Evolutionary conservation across 2,113 vertebrate species (phyloP).

Genomic region (Hydropotes inermis): DNA sequence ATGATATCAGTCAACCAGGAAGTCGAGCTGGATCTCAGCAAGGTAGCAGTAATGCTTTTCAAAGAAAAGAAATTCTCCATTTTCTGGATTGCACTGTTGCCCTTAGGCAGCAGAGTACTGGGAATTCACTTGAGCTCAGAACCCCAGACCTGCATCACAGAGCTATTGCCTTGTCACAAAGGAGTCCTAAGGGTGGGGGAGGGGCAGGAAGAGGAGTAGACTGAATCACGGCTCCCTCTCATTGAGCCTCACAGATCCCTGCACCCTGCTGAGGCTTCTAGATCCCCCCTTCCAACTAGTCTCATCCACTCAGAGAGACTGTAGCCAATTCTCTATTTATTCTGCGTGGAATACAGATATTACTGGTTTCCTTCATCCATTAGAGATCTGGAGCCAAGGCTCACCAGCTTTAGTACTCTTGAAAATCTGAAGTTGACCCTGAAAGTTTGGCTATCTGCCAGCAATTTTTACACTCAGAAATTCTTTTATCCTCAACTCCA

Average conservation of each 20-base stretch:
- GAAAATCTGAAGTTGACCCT: not conserved
- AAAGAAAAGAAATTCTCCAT: not conserved
- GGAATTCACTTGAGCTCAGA: not conserved
- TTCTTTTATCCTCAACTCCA: not conserved
- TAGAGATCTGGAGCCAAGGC: not conserved
- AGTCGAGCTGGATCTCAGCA: not conserved
- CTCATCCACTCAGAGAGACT: not conserved
- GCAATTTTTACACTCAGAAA: not conserved
- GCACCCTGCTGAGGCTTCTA: not conserved
- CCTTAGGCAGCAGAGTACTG: not conserved
- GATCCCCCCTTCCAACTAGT: not conserved
- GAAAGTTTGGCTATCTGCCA: not conserved
- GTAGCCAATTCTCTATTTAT: not conserved
- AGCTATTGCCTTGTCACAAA: conserved; percentile 21
- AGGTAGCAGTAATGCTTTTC: not conserved
- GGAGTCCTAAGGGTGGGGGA: not conserved
- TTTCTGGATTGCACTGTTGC: not conserved
- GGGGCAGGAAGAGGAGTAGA: not conserved
- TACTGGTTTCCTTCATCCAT: not conserved
- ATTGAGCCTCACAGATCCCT: accelerated
- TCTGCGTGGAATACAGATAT: not conserved
- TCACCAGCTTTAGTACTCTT: not conserved
- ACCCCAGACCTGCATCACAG: not conserved
- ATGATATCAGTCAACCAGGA: not conserved
- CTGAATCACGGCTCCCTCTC: not conserved